Percentiles rank a stretch among this genome's conserved stretches.
phyloP scores from a whole-genome alignment of 2,888 invertebrate species.

The Sinohyriopsis cumingii region DNA sequence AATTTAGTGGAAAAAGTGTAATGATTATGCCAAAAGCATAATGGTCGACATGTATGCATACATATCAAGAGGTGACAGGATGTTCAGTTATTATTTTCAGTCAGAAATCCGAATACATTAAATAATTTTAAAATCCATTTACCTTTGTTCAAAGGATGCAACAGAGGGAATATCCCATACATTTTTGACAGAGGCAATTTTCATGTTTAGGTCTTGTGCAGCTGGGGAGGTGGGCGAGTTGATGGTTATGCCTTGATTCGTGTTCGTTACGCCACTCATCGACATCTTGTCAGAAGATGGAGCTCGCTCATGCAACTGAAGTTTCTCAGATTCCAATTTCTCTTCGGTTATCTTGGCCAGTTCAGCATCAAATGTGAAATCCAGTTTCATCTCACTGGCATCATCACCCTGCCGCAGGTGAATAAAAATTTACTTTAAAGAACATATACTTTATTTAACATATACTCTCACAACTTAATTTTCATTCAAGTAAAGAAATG shows the following conservation, averaged over 20 bases:
- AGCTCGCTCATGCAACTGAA: slow-evolving; percentile 23
- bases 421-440: background rate
- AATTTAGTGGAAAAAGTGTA: no score
- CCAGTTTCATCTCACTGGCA: slow-evolving; percentile 87
- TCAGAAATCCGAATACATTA: background rate
- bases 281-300: slow-evolving; percentile 37
- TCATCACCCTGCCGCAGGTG: slow-evolving; percentile 54
- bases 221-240: slow-evolving; percentile 75
- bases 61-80: no score
- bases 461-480: no score
- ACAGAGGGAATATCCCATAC: slow-evolving; percentile 72
- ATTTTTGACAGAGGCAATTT: slow-evolving; percentile 94
- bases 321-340: slow-evolving; percentile 46
- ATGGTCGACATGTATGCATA: no score
- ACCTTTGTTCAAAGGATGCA: slow-evolving; percentile 57
- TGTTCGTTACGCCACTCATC: slow-evolving; percentile 23
- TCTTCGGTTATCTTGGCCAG: slow-evolving; percentile 73
- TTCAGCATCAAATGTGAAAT: slow-evolving; percentile 91
- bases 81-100: background rate
- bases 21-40: no score
- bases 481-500: no score
- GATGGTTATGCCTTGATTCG: slow-evolving; percentile 26
- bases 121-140: slow-evolving; percentile 19
- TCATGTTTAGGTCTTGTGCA: slow-evolving; percentile 92
- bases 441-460: background rate